Evolutionary conservation across 2,113 vertebrate species (phyloP).

Genomic region (Desmodus rotundus): DNA sequence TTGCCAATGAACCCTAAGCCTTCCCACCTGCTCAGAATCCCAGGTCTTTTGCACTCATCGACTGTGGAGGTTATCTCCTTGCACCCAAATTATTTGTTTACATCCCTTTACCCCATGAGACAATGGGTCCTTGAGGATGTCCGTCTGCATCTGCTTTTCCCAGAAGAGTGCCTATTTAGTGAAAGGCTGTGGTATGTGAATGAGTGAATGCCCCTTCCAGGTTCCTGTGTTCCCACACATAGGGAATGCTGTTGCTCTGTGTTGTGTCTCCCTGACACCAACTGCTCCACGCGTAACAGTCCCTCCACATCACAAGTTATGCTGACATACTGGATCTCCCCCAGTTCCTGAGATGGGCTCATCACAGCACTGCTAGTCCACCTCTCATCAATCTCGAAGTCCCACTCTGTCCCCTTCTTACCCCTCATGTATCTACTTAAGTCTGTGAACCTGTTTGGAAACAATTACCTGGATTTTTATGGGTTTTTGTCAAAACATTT

Average conservation of each 20-base stretch:
- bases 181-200: background rate
- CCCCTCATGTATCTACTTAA: background rate
- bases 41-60: background rate
- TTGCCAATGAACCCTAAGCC: background rate
- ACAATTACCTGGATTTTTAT: background rate
- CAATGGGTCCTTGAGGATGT: background rate
- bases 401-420: background rate
- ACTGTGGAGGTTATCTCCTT: background rate
- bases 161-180: background rate
- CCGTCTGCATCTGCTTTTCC: background rate
- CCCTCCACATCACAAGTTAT: background rate
- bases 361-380: background rate
- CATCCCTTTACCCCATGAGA: background rate
- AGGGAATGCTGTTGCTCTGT: background rate
- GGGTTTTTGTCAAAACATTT: conserved; percentile 3
- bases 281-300: background rate
- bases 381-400: background rate
- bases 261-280: background rate
- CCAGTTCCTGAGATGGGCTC: background rate
- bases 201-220: background rate
- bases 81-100: background rate
- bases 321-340: background rate
- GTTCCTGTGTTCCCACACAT: background rate
- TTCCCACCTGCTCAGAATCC: background rate
- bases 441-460: background rate